Evolutionary conservation across 2,113 vertebrate genomes (phyloP).

Genomic region (Lophotis ruficrista): DNA sequence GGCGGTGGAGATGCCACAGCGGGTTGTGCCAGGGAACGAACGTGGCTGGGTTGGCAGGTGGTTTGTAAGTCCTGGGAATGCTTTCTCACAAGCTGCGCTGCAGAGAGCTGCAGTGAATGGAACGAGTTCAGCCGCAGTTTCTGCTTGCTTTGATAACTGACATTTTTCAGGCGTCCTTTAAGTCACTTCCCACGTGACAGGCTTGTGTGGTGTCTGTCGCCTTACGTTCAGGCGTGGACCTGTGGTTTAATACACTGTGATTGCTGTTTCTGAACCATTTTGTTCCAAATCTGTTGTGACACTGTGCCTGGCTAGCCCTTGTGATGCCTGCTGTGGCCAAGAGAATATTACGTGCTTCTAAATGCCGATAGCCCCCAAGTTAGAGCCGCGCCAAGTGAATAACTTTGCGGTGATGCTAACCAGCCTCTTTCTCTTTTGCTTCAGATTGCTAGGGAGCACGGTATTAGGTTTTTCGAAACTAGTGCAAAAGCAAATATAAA

Average conservation of each 20-base stretch:
- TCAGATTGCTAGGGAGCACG: constrained; percentile 96
- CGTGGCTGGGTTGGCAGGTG: neutral
- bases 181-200: neutral
- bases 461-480: constrained; percentile 99
- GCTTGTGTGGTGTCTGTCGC: neutral
- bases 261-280: neutral
- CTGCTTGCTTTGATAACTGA: neutral
- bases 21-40: neutral
- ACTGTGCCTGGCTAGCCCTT: neutral
- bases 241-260: neutral
- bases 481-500: constrained; percentile 99
- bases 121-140: neutral
- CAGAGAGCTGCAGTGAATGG: rapidly evolving
- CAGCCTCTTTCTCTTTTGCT: neutral
- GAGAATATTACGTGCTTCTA: rapidly evolving
- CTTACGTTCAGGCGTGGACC: rapidly evolving
- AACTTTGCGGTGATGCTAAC: neutral
- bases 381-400: rapidly evolving
- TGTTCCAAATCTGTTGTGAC: neutral
- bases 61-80: neutral
- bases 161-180: neutral
- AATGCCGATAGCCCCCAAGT: rapidly evolving
- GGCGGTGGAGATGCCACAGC: neutral
- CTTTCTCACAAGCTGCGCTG: neutral
- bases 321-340: rapidly evolving